Percentiles rank a stretch among this genome's conserved stretches.
These are phyloP conservation scores for Oreortyx pictus DNA, from an alignment of 2,797 vertebrate species.

Conservation along the genomic window DNA sequence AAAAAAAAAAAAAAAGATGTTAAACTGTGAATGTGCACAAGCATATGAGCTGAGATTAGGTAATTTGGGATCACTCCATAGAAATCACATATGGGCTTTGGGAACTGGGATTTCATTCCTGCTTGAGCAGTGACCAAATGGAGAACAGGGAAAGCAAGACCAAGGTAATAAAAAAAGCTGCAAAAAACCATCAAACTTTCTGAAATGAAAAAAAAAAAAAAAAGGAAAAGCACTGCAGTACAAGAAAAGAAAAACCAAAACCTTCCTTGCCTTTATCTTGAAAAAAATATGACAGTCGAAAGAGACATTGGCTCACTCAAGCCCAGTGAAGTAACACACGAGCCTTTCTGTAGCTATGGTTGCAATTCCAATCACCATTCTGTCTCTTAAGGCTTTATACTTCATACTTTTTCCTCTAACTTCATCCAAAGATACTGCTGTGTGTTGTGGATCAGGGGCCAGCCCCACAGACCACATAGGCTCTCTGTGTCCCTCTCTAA, in stretches of 20 bases:
- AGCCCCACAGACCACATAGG: accelerated
- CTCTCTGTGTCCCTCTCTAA: background rate
- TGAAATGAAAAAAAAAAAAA: background rate
- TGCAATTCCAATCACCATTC: background rate
- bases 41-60: constrained; percentile 72
- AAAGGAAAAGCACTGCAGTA: background rate
- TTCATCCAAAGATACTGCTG: background rate
- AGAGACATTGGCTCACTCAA: background rate
- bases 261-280: background rate
- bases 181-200: background rate
- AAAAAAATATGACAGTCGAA: background rate
- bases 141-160: constrained; percentile 25
- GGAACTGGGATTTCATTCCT: constrained; percentile 72
- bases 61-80: constrained; percentile 69
- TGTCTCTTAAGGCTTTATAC: background rate
- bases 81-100: constrained; percentile 73
- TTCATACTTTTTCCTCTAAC: background rate
- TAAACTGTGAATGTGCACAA: constrained; percentile 71
- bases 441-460: background rate
- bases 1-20: constrained; percentile 29
- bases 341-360: background rate
- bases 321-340: background rate
- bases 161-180: background rate
- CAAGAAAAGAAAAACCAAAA: background rate
- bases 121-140: constrained; percentile 67